phyloP scores from a whole-genome alignment of 2,888 invertebrate genomes.

The Machimus atricapillus region DNA sequence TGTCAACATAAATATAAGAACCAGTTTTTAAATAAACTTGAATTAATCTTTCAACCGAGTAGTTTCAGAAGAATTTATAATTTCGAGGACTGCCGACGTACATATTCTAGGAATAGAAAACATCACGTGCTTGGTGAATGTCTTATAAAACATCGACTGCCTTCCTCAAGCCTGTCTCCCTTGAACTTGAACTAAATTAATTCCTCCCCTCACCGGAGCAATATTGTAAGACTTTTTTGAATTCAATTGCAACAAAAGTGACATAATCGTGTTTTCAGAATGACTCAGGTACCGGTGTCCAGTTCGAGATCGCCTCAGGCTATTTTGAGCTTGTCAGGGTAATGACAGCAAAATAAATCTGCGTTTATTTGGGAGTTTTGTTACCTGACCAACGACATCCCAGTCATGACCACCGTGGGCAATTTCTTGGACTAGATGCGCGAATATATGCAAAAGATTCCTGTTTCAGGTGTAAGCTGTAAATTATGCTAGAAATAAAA shows the following conservation, averaged over 20 bases:
- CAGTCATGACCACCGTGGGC: conserved; percentile 65
- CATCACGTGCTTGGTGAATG: conserved; percentile 64
- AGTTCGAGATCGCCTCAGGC: conserved; percentile 63
- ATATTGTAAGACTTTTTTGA: not conserved
- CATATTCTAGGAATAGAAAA: conserved; percentile 65
- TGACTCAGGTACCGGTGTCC: conserved; percentile 67
- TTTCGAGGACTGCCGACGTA: conserved; percentile 65
- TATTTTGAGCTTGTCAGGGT: conserved; percentile 67
- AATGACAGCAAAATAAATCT: conserved; percentile 64
- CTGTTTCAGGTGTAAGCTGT: conserved; percentile 63
- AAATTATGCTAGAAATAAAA: not conserved
- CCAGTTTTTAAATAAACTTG: not conserved
- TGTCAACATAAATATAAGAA: not conserved
- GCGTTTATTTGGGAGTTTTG: conserved; percentile 50
- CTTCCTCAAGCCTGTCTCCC: not conserved
- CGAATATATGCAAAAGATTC: conserved; percentile 66
- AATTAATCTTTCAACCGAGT: not conserved
- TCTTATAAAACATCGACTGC: not conserved
- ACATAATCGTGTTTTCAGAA: conserved; percentile 57
- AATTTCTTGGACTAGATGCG: conserved; percentile 68
- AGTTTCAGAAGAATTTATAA: not conserved
- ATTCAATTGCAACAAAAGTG: not conserved
- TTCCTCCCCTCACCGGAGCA: not conserved
- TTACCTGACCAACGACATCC: conserved; percentile 58
- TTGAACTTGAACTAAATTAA: not conserved